Evolutionary conservation across 2,888 invertebrate species (phyloP).

Genomic region (Litoditis marina): DNA sequence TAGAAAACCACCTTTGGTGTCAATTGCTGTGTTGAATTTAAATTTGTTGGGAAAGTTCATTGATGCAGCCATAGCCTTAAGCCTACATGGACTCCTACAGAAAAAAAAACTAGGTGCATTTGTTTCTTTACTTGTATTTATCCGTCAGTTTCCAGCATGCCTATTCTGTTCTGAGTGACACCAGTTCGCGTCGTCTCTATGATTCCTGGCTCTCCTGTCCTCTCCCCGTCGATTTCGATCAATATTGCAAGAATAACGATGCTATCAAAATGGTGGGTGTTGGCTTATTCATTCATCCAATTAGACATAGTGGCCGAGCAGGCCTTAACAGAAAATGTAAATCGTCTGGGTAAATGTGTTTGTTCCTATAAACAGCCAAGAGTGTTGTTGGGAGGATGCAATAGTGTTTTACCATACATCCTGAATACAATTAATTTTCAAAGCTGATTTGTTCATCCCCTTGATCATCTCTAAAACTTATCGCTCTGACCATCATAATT

Average conservation of each 20-base stretch:
- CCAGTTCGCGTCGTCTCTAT: slow-evolving; percentile 23
- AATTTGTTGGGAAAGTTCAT: too few species aligned
- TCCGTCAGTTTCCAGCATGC: slow-evolving; percentile 27
- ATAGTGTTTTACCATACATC: not conserved
- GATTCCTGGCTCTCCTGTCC: slow-evolving; percentile 37
- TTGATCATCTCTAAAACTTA: too few species aligned
- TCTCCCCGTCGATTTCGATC: slow-evolving; percentile 31
- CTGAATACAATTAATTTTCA: not conserved
- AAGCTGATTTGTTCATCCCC: too few species aligned
- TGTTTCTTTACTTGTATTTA: not conserved
- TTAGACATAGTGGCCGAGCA: too few species aligned
- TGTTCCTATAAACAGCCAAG: not conserved
- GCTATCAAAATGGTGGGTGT: slow-evolving; percentile 32
- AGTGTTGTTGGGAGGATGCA: not conserved
- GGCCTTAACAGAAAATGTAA: too few species aligned
- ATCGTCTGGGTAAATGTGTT: not conserved
- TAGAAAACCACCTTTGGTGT: too few species aligned
- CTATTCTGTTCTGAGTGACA: slow-evolving; percentile 22
- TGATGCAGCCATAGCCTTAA: too few species aligned
- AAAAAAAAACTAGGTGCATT: not conserved
- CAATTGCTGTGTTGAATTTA: too few species aligned
- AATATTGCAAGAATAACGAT: slow-evolving; percentile 27
- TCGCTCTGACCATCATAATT: too few species aligned
- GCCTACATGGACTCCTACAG: too few species aligned
- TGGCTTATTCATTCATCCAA: not conserved